These are phyloP conservation scores for Rhineura floridana DNA, from an alignment of 2,113 vertebrate genomes.

Conservation along the genomic window DNA sequence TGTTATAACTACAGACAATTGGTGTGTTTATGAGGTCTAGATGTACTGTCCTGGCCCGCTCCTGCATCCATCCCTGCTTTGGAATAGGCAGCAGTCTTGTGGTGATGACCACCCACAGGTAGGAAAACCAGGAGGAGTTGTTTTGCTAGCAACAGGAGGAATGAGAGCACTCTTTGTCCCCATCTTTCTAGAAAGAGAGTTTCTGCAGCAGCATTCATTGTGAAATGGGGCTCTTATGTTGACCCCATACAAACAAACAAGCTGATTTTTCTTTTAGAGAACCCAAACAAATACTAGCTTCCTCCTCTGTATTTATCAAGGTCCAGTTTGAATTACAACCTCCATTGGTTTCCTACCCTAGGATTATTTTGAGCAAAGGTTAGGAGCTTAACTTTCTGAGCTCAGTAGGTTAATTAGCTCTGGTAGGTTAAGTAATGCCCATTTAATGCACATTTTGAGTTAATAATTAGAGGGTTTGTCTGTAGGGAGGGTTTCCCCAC, in stretches of 20 bases:
- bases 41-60: neutral
- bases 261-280: neutral
- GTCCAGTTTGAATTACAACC: neutral
- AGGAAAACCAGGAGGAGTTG: neutral
- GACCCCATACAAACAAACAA: neutral
- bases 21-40: neutral
- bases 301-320: neutral
- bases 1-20: neutral
- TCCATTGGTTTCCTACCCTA: neutral
- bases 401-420: constrained; percentile 6
- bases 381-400: neutral
- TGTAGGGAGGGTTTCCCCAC: neutral
- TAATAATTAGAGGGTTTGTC: constrained; percentile 21
- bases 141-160: neutral
- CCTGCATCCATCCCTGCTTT: neutral
- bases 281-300: neutral
- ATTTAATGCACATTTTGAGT: constrained; percentile 3
- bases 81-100: too few species aligned
- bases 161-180: neutral
- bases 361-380: neutral
- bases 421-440: neutral
- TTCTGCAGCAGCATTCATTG: neutral
- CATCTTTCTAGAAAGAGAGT: neutral
- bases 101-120: neutral
- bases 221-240: neutral